Base-by-base conservation (phyloP, 2,888 invertebrate species). In the Parelbella ahira region DNA sequence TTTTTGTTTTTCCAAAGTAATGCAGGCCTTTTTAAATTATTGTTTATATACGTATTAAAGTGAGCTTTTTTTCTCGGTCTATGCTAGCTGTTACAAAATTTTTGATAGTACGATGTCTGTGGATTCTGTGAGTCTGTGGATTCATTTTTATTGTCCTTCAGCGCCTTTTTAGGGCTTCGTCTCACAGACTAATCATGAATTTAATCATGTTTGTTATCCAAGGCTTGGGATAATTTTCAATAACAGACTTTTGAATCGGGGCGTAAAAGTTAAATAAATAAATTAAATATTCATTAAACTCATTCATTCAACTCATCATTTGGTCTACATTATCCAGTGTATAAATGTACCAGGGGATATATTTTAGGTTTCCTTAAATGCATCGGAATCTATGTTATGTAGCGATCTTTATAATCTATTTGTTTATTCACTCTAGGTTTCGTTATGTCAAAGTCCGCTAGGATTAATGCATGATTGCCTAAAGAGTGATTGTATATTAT, bases 1-100 rank as follows among this genome's bases (percentile, higher is more conserved):
- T 36, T 18, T 18, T 24, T 25, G 4, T 36, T 24, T 9, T 36
- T 15, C 34, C 34, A 36, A n/a, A 36, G 9, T 4, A 36, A 5
- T 4, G 29, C 8, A 4, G 29, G 29, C 18, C 18, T 29, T 3
- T 25, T 1, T 5, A 25, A n/a, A 2, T 12, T 4, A 2, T n/a
- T n/a, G 3, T 25, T 25, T 2, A 25, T n/a, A 2, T 3, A 4
- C 6, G 2, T 3, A 4, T 4, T 29, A 4, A 29, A 18, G 9
- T 7, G 18, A 1, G 9, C 4, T 9, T 29, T 29, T 6, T 4
- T 9, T 29, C 29, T 8, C 30, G 6, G 3, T 30, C 30, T 2
- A 18, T 29, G 9, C 8, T 9, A 5, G 15, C 8, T 3, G 15
- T 29, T 4, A 29, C 29, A 5, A 29, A 18, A 9, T 29, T 29